A percentile compares a stretch with the other conserved stretches of the same genome.
These are phyloP conservation scores for Typhlichthys eigenmanni DNA, from an alignment of 2,797 vertebrate genomes.

Conservation along the genomic window DNA sequence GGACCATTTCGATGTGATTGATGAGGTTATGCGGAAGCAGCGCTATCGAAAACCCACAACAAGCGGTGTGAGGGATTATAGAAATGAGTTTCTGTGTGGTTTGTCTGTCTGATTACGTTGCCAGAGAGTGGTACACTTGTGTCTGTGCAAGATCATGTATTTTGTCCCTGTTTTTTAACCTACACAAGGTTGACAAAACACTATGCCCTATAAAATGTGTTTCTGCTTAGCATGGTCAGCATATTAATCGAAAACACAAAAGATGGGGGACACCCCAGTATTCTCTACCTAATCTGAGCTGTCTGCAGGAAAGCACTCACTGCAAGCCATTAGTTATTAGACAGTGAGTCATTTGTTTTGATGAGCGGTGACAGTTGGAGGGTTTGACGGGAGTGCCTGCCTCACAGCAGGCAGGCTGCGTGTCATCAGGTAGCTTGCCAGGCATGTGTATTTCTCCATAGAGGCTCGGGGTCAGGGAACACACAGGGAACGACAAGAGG, in stretches of 20 bases:
- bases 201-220: no score
- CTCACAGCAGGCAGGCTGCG: no score
- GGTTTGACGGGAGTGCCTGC: no score
- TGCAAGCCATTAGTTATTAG: slow-evolving; percentile 9
- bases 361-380: slow-evolving; percentile 1
- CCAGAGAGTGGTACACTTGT: neutral
- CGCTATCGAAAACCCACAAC: slow-evolving; percentile 17
- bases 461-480: no score
- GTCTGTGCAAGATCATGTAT: neutral
- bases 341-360: slow-evolving; percentile 5
- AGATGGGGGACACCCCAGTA: neutral
- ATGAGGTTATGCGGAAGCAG: slow-evolving; percentile 34
- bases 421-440: no score
- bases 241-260: no score
- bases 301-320: neutral
- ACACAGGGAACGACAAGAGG: no score
- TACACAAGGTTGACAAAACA: neutral
- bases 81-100: slow-evolving; percentile 1
- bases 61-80: neutral
- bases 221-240: no score
- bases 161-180: neutral
- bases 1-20: slow-evolving; percentile 20
- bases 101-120: neutral
- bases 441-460: no score
- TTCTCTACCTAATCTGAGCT: neutral